Evolutionary conservation across 2,888 invertebrate genomes (phyloP).

Genomic region (Venusia cambrica): DNA sequence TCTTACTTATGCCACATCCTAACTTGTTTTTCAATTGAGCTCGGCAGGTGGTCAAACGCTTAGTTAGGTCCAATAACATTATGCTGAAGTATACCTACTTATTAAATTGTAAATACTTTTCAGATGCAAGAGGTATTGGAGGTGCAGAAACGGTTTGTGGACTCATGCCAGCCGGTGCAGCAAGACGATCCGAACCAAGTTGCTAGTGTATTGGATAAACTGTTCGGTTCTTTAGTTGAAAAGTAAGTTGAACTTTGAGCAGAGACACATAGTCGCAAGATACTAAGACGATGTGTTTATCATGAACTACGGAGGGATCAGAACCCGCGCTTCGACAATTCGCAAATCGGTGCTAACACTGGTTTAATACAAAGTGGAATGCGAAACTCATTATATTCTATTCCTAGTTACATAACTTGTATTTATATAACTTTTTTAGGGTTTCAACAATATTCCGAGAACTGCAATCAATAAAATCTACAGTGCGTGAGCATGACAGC

Average conservation of each 20-base stretch:
- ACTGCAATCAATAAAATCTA: conserved; percentile 77
- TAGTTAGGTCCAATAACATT: not conserved
- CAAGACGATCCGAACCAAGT: conserved; percentile 83
- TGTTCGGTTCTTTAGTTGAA: conserved; percentile 82
- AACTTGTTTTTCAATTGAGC: too few relatives aligned
- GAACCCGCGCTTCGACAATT: too few relatives aligned
- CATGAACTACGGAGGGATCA: too few relatives aligned
- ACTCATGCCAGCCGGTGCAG: conserved; percentile 84
- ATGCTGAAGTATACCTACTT: not conserved
- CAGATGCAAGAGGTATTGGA: conserved; percentile 82
- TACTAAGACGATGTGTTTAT: too few relatives aligned
- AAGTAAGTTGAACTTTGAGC: conserved; percentile 80
- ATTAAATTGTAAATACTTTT: conserved; percentile 23
- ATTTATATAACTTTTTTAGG: conserved; percentile 64
- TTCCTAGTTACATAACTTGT: too few relatives aligned
- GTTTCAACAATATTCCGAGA: conserved; percentile 78
- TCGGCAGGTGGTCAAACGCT: not conserved
- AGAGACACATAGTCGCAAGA: too few relatives aligned
- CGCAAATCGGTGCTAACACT: too few relatives aligned
- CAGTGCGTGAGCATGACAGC: conserved; percentile 64
- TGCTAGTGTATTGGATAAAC: conserved; percentile 82
- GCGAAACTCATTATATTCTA: too few relatives aligned
- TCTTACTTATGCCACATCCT: too few relatives aligned
- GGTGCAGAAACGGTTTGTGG: conserved; percentile 83
- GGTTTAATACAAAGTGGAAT: too few relatives aligned